phyloP scores from a whole-genome alignment of 2,888 invertebrate species.

The Tetrapedia diversipes region DNA sequence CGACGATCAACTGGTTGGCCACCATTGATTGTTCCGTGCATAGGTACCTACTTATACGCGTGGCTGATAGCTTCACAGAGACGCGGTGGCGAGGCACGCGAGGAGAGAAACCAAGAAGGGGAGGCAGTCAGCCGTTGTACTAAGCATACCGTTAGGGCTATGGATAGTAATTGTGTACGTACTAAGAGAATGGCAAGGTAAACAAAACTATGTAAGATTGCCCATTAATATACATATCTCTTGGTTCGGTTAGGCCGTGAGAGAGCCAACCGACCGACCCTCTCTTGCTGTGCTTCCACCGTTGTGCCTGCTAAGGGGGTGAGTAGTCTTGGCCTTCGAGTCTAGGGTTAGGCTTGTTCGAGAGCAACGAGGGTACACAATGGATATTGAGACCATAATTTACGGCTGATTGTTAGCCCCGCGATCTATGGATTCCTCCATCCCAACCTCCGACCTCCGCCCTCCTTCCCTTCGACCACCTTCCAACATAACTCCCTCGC shows the following conservation, averaged over 20 bases:
- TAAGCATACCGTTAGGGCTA: conserved; percentile 64
- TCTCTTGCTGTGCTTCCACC: conserved; percentile 51
- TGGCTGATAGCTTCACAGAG: conserved; percentile 41
- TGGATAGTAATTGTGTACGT: conserved; percentile 82
- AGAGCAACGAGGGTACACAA: conserved; percentile 81
- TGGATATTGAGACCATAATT: conserved; percentile 83
- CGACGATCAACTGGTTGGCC: too few species aligned
- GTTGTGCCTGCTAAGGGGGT: conserved; percentile 66
- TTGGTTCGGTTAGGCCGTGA: conserved; percentile 79
- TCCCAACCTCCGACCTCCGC: conserved; percentile 30
- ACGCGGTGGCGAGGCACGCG: not conserved
- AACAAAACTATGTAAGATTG: conserved; percentile 84
- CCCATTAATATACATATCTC: conserved; percentile 83
- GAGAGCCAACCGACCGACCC: conserved; percentile 68
- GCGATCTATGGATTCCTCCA: conserved; percentile 82
- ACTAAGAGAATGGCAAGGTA: conserved; percentile 82
- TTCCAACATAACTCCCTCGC: conserved; percentile 74
- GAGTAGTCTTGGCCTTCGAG: conserved; percentile 82
- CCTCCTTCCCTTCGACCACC: conserved; percentile 61
- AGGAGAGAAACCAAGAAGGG: conserved; percentile 24
- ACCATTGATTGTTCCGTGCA: not conserved
- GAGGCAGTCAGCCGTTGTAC: conserved; percentile 62
- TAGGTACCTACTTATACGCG: not conserved
- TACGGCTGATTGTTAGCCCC: conserved; percentile 83
- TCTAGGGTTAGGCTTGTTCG: conserved; percentile 79